These are phyloP conservation scores for Matsumyia berberina DNA, from an alignment of 2,888 invertebrate species.

Conservation along the genomic window DNA sequence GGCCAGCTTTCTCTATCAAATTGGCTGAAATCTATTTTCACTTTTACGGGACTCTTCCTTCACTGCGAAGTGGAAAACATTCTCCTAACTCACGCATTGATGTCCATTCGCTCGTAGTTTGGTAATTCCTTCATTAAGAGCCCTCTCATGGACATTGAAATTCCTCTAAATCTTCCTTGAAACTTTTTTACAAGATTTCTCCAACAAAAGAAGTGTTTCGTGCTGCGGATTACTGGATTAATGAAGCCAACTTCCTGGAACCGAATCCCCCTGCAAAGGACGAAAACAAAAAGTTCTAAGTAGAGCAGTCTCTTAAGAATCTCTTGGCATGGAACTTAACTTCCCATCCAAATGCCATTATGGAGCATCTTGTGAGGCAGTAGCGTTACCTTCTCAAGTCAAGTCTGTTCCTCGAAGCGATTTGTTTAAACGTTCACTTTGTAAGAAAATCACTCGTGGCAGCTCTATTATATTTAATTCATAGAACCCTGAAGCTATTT, in stretches of 20 bases:
- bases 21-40: too few relatives aligned
- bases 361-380: not conserved
- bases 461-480: conserved; percentile 42
- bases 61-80: too few relatives aligned
- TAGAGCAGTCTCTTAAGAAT: not conserved
- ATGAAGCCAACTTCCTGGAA: not conserved
- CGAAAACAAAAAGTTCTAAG: not conserved
- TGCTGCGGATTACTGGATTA: too few relatives aligned
- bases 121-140: too few relatives aligned
- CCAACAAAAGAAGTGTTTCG: too few relatives aligned
- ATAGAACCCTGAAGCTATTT: conserved; percentile 51
- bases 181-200: too few relatives aligned
- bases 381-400: not conserved
- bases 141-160: too few relatives aligned
- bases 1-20: too few relatives aligned
- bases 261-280: not conserved
- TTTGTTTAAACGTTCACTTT: not conserved
- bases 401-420: not conserved
- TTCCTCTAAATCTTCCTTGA: too few relatives aligned
- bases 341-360: not conserved
- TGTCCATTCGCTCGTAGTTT: too few relatives aligned
- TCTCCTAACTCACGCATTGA: too few relatives aligned
- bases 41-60: too few relatives aligned
- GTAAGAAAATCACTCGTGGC: conserved; percentile 26
- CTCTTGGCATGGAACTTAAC: not conserved